Percentiles rank a stretch among this genome's conserved stretches.
phyloP scores from a whole-genome alignment of 2,797 vertebrate species.

The Platalea minor region DNA sequence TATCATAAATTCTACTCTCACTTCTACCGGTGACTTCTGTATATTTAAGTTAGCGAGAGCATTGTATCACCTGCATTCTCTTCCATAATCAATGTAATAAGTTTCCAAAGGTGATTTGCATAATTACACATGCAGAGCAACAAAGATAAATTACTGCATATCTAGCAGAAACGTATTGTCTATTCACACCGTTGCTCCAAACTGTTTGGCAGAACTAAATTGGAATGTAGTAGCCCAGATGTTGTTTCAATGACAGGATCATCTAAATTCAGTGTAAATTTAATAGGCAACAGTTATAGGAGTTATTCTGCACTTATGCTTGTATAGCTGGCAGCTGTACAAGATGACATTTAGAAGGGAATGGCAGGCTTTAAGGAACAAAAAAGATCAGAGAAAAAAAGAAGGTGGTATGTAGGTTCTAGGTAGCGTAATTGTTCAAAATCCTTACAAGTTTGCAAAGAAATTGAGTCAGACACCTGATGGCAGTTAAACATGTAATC shows the following conservation, averaged over 20 bases:
- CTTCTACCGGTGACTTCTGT: background rate
- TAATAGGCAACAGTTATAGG: background rate
- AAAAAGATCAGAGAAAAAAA: background rate
- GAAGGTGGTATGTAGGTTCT: background rate
- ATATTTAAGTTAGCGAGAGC: background rate
- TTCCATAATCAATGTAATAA: background rate
- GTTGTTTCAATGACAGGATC: background rate
- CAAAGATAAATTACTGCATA: background rate
- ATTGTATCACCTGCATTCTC: background rate
- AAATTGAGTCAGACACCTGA: background rate
- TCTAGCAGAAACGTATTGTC: background rate
- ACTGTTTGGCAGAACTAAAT: slow-evolving; percentile 10
- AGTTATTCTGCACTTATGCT: background rate
- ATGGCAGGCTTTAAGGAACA: background rate
- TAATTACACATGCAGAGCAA: background rate
- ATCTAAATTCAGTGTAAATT: slow-evolving; percentile 23
- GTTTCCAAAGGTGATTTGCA: slow-evolving; percentile 18
- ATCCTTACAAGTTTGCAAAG: background rate
- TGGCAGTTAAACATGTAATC: background rate
- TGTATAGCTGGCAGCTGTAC: background rate
- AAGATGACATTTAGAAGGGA: background rate
- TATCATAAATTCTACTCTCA: background rate
- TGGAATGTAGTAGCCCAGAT: slow-evolving; percentile 22
- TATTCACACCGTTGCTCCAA: background rate
- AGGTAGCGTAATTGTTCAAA: background rate